phyloP scores from a whole-genome alignment of 2,888 invertebrate genomes.

The Spisula solida region DNA sequence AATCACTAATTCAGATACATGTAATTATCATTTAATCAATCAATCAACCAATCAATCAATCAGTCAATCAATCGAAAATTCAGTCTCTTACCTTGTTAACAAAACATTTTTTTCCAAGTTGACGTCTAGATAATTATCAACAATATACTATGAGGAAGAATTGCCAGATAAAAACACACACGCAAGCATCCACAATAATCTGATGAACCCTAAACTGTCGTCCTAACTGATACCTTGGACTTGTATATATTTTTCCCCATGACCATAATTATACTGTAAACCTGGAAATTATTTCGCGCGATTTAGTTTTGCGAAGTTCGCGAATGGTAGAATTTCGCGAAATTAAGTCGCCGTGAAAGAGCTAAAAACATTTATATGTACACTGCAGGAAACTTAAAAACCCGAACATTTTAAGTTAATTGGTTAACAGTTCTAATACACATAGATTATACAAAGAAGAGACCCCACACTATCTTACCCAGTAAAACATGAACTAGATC shows the following conservation, averaged over 20 bases:
- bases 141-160: background rate
- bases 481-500: too few species aligned
- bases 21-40: background rate
- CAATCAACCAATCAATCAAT: background rate
- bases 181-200: background rate
- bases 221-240: background rate
- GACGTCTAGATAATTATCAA: background rate
- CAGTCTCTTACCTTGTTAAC: background rate
- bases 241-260: background rate
- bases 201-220: background rate
- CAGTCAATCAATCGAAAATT: background rate
- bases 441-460: too few species aligned
- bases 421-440: too few species aligned
- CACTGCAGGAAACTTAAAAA: too few species aligned
- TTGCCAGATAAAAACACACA: background rate
- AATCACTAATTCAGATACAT: constrained; percentile 23
- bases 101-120: background rate
- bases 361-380: too few species aligned
- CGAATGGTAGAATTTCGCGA: too few species aligned
- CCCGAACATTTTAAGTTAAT: too few species aligned
- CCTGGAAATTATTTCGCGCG: too few species aligned
- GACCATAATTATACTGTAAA: too few species aligned
- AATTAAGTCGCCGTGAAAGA: too few species aligned
- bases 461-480: too few species aligned
- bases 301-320: too few species aligned